Base-by-base conservation (phyloP, 2,888 invertebrate genomes). In the Hedya salicella region DNA sequence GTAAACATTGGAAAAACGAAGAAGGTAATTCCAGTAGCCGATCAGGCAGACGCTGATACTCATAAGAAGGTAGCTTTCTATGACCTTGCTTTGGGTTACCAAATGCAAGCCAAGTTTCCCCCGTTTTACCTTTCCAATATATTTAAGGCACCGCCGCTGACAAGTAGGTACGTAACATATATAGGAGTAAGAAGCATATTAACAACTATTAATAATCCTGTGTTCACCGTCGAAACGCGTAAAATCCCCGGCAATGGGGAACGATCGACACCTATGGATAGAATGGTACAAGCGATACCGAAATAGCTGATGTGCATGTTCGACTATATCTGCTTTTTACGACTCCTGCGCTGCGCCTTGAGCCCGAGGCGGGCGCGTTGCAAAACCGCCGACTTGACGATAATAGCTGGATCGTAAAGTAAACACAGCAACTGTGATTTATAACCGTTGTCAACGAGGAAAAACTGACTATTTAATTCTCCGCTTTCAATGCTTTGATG, bases 321-420 rank as follows among this genome's bases (percentile, higher is more conserved):
- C 77, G 77, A 82, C 74, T 86, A 85, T 87, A 85, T 87, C 85
- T 83, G 82, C 80, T 85, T 86, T 88, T 88, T 87, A 89, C 83
- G 87, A 87, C 85, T 86, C 82, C 76, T 80, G 83, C 81, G 81
- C 80, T 81, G 84, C 6, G 71, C 72, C 73, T 73, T 70, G 75
- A 76, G 74, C 73, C 76, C 75, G 78, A 77, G 70, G 78, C 82
- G 81, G 76, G 79, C 79, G 81, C 79, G 81, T 89, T 89, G 89
- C 89, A 88, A 91, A 89, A 89, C 89, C 87, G 75, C 85, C 78
- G 79, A 81, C 83, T 84, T 87, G 86, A 87, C 89, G 87, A 87
- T 91, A 88, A 88, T 89, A 89, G 87, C 87, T 78, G 75, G 83
- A 86, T 88, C 87, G 87, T 89, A 88, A 90, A 90, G 87, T 86